Percentiles rank a stretch among this genome's conserved stretches.
Evolutionary conservation across 2,113 vertebrate genomes (phyloP).

Genomic region (Eidolon helvum): DNA sequence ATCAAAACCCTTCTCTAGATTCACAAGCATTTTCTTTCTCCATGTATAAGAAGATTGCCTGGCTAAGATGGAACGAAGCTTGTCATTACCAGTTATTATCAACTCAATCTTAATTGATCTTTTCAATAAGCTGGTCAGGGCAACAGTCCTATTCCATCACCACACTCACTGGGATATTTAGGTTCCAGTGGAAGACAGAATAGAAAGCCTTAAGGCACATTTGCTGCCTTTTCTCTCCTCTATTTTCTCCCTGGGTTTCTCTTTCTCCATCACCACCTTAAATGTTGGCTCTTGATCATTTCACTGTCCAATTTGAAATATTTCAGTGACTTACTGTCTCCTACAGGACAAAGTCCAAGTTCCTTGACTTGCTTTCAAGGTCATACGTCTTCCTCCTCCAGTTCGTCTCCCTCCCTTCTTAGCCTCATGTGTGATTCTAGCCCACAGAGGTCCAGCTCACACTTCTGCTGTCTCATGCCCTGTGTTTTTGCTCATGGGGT

Average conservation of each 20-base stretch:
- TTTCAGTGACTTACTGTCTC: not conserved
- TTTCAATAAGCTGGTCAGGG: not conserved
- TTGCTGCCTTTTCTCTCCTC: not conserved
- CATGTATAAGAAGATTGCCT: not conserved
- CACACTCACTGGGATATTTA: not conserved
- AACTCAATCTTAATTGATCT: not conserved
- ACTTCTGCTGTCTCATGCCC: not conserved
- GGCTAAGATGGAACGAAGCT: not conserved
- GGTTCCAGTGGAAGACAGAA: not conserved
- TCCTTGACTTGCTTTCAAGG: not conserved
- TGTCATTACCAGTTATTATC: not conserved
- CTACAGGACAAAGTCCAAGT: not conserved
- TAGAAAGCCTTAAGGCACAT: not conserved
- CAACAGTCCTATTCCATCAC: not conserved
- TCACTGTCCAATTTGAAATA: not conserved
- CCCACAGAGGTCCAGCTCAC: not conserved
- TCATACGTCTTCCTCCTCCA: not conserved
- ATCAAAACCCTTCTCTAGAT: not conserved
- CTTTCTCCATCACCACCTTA: not conserved
- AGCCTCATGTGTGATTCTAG: not conserved
- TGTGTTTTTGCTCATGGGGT: not conserved
- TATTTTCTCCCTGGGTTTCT: not conserved
- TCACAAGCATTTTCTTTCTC: not conserved
- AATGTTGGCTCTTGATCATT: not conserved
- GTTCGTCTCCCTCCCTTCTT: not conserved